Conservation (phyloP, 2,113 vertebrate species). For the Sterna hirundo region DNA sequence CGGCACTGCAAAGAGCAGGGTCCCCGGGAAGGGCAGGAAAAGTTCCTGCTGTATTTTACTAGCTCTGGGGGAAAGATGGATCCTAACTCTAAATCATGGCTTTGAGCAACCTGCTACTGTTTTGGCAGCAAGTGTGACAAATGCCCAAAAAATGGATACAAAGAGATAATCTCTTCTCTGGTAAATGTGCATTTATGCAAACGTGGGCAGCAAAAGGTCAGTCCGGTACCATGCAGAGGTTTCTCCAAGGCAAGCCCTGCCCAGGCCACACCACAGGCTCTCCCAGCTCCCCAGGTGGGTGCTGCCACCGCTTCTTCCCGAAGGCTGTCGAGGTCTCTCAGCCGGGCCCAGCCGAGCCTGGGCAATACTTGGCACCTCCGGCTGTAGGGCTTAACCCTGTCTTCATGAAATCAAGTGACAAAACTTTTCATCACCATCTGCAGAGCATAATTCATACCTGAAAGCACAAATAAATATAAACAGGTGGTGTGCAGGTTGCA, state of each 20-base stretch:
- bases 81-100: not conserved
- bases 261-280: not conserved
- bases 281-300: not conserved
- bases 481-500: not conserved
- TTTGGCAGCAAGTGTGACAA: not conserved
- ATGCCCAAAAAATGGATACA: not conserved
- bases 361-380: not conserved
- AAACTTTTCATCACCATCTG: not conserved
- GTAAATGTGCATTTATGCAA: not conserved
- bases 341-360: not conserved
- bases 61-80: not conserved
- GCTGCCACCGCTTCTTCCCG: accelerated
- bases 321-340: not conserved
- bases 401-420: not conserved
- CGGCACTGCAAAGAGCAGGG: not conserved
- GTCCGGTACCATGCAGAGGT: not conserved
- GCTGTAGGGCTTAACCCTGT: not conserved
- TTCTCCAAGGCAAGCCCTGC: not conserved
- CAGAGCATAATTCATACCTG: not conserved
- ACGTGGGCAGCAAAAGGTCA: not conserved
- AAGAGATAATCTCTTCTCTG: not conserved
- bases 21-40: not conserved
- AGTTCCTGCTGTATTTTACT: not conserved
- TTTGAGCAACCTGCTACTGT: not conserved
- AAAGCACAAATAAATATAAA: not conserved